A percentile compares a stretch with the other conserved stretches of the same genome.
Conservation (phyloP, 1,140 invertebrate genomes). For the Tigriopus japonicus region DNA sequence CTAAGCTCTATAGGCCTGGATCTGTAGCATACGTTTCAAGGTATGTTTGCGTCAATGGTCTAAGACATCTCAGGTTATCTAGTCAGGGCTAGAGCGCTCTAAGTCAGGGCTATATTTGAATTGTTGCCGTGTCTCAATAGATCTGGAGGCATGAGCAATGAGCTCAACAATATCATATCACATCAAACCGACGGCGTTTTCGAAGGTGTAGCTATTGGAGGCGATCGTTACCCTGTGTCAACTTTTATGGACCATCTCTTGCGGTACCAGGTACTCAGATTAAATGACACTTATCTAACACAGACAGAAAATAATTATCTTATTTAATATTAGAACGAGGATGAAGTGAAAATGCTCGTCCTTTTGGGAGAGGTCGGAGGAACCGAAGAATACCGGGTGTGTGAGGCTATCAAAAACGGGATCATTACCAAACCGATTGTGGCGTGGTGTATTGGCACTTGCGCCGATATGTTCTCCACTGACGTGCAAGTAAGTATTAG, state of each 20-base stretch:
- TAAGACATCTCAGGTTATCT: too few species aligned
- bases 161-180: constrained; percentile 95
- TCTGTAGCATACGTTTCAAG: constrained; percentile 95
- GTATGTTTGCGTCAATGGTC: too few species aligned
- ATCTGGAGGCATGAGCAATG: constrained; percentile 98
- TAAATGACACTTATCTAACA: too few species aligned
- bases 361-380: constrained; percentile 93
- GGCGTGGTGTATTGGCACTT: constrained; percentile 96
- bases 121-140: too few species aligned
- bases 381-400: constrained; percentile 97
- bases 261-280: constrained; percentile 51
- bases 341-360: constrained; percentile 75
- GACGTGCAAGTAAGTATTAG: constrained; percentile 51
- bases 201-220: constrained; percentile 98
- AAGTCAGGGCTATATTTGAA: too few species aligned
- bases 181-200: constrained; percentile 92
- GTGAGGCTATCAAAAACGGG: constrained; percentile 57
- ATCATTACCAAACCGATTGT: constrained; percentile 82
- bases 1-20: constrained; percentile 86
- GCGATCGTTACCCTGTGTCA: constrained; percentile 92
- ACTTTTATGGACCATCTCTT: constrained; percentile 96
- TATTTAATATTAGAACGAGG: neutral
- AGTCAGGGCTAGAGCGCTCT: too few species aligned
- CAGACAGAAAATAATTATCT: too few species aligned
- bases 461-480: constrained; percentile 70